Conservation (phyloP, 2,888 invertebrate genomes). For the Gastracanthus pulcherrimus region DNA sequence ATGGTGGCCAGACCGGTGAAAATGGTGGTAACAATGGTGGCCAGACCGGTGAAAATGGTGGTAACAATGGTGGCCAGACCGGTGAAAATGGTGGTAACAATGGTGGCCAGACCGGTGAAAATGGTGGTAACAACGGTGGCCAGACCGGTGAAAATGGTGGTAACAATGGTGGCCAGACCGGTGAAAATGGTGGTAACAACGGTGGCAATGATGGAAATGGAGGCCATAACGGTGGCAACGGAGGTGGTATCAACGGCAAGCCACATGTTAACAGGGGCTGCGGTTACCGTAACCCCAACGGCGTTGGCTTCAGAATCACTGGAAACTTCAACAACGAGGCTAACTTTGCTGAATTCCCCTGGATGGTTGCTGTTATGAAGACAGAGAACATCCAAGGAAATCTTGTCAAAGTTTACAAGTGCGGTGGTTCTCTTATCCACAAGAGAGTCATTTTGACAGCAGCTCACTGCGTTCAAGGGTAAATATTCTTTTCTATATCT, state of each 20-base stretch:
- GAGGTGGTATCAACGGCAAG: neutral
- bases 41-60: neutral
- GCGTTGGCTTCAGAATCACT: conserved; percentile 43
- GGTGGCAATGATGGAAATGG: neutral
- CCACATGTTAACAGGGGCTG: conserved; percentile 37
- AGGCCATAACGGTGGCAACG: neutral
- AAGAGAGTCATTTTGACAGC: conserved; percentile 44
- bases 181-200: neutral
- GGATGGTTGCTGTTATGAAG: conserved; percentile 48
- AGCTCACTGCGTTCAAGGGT: conserved; percentile 52
- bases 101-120: neutral
- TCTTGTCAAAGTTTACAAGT: conserved; percentile 29
- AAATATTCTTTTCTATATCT: too few relatives aligned
- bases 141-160: neutral
- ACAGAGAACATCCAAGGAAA: neutral
- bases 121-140: neutral
- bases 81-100: neutral
- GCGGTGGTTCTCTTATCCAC: conserved; percentile 54
- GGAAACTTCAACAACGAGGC: conserved; percentile 42
- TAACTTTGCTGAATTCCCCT: conserved; percentile 54
- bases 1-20: neutral
- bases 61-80: neutral
- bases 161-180: neutral
- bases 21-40: neutral
- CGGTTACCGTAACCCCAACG: conserved; percentile 49